A percentile compares a stretch with the other conserved stretches of the same genome.
Evolutionary conservation across 23 tunicate genomes (phyloP).

Genomic region (Styela plicata): DNA sequence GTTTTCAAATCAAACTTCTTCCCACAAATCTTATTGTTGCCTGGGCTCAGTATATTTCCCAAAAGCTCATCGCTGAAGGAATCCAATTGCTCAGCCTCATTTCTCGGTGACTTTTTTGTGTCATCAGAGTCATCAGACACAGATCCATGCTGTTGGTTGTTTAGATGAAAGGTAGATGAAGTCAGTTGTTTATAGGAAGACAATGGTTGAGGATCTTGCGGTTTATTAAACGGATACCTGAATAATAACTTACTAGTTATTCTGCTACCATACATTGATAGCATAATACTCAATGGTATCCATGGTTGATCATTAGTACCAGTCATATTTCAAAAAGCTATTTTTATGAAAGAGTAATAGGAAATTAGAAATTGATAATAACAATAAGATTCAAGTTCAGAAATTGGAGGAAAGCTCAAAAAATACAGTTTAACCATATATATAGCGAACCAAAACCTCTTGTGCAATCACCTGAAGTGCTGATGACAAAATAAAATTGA

Average conservation of each 20-base stretch:
- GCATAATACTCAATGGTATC: conserved; percentile 71
- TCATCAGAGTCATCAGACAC: conserved; percentile 17
- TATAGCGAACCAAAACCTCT: no score
- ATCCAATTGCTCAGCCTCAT: conserved; percentile 58
- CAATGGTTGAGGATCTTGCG: conserved; percentile 8
- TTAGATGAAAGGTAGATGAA: conserved; percentile 67
- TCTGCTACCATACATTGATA: conserved; percentile 90
- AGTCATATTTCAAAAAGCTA: neutral
- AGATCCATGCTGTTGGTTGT: conserved; percentile 13
- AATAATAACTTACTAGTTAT: conserved; percentile 75
- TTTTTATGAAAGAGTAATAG: no score
- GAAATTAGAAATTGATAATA: no score
- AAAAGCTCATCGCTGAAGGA: conserved; percentile 69
- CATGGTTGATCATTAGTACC: conserved; percentile 59
- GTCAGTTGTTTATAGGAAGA: conserved; percentile 44
- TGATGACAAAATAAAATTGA: no score
- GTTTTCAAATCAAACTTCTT: conserved; percentile 88
- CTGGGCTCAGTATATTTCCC: conserved; percentile 71
- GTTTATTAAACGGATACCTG: conserved; percentile 55
- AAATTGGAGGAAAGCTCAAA: no score
- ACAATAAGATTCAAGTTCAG: no score
- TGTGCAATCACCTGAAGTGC: no score
- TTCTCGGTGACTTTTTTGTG: conserved; percentile 29
- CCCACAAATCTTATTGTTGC: conserved; percentile 70
- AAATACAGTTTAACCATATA: no score